Percentiles rank a stretch among this genome's conserved stretches.
Conservation (phyloP, 2,797 vertebrate genomes). For the Cichlasoma orientale region DNA sequence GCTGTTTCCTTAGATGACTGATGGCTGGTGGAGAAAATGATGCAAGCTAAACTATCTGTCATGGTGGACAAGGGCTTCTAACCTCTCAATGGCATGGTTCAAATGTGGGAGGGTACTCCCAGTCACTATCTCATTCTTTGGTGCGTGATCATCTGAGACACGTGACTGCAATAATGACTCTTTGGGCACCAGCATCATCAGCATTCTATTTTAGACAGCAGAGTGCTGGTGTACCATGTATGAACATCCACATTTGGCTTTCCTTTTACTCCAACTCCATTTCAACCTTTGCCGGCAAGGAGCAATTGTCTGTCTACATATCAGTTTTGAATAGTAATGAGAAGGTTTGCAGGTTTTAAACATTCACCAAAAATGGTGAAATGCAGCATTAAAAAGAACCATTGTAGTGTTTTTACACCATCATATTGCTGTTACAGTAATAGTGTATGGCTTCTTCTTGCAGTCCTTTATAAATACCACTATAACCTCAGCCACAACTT, state of each 20-base stretch:
- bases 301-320: neutral
- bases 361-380: neutral
- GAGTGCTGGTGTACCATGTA: constrained; percentile 26
- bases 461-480: too few relatives aligned
- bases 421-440: neutral
- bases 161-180: constrained; percentile 4
- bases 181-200: constrained; percentile 18
- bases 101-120: neutral
- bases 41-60: neutral
- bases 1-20: neutral
- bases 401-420: neutral
- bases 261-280: neutral
- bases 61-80: neutral
- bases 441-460: neutral
- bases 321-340: neutral
- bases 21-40: neutral
- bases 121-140: neutral
- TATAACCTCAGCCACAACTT: neutral
- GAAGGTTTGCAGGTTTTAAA: neutral
- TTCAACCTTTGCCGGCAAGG: neutral
- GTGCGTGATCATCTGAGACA: neutral
- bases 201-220: constrained; percentile 3
- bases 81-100: neutral
- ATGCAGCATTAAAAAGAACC: neutral
- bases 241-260: constrained; percentile 20